Evolutionary conservation across 2,113 vertebrate genomes (phyloP), one percentile per base, ranked within the genome.

Genomic region (Cariama cristata): DNA sequence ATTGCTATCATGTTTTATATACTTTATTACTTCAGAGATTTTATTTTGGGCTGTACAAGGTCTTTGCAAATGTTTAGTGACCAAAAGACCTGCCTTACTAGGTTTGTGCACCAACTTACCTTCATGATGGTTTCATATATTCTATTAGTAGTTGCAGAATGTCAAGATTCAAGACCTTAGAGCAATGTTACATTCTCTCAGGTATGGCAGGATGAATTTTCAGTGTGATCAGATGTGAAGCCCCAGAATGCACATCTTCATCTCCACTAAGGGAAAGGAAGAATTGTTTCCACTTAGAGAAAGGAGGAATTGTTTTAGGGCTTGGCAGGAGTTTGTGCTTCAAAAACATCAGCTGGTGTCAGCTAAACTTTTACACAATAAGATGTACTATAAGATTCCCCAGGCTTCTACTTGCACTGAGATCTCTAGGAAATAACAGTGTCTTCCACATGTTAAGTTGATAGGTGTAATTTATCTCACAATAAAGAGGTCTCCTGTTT

Each of bases 181-280:
- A 71, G 28, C 15, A 83, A 59, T 27, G 2, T 16, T 79, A 27
- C 4, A 5, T 53, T 58, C 14, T 58, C 23, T 79, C 40, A 40
- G 19, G 5, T 9, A 47, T 7, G 17, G 20, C 59, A 30, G 10
- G 23, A 33, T 62, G 38, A 17, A 26, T 66, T 88, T 86, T 73
- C n/a, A 74, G 11, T 14, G 7, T n/a, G 11, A 53, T 45, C 24
- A 45, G 23, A 47, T 33, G 4, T 14, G 47, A 87, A 81, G 14
- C 6, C 12, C 45, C 17, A 16, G 83, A 81, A 74, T 12, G 0
- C 5, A 35, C 1, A 0, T 63, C 26, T 50, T 93, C 21, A 2
- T 91, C 20, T 50, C 11, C 8, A 26, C 6, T 59, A 9, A 71
- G 1, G 1, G 17, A 67, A 64, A 84, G 24, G 19, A 68, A 9